Evolutionary conservation across 2,113 vertebrate genomes (phyloP).

Genomic region (Bostrychus sinensis): DNA sequence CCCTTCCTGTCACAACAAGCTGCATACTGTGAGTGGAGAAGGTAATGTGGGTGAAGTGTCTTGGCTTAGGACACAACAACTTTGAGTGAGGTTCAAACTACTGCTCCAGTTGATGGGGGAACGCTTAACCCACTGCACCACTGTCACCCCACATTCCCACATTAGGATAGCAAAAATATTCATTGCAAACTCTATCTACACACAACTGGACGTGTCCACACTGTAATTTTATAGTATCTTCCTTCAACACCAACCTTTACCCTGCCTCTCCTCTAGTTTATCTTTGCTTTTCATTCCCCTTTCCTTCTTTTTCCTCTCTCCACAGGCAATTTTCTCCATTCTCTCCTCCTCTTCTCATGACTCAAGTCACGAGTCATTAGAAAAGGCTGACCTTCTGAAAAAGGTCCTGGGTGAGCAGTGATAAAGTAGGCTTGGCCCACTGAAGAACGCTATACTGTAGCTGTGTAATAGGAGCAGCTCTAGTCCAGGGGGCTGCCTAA

Average conservation of each 20-base stretch:
- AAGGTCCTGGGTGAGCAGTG: constrained; percentile 78
- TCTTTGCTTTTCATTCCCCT: constrained; percentile 49
- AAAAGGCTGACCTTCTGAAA: constrained; percentile 79
- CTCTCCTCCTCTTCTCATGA: constrained; percentile 66
- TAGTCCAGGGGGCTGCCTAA: constrained; percentile 78
- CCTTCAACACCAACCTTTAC: constrained; percentile 28
- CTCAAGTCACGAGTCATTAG: constrained; percentile 80
- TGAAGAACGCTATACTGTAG: constrained; percentile 66
- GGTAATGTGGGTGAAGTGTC: too few species aligned
- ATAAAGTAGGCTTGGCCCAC: constrained; percentile 73
- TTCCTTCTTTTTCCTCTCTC: constrained; percentile 33
- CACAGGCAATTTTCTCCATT: constrained; percentile 66
- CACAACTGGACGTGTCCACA: constrained; percentile 17
- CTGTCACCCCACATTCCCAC: too few species aligned
- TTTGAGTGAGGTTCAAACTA: too few species aligned
- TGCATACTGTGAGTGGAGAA: too few species aligned
- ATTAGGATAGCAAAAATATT: constrained; percentile 18
- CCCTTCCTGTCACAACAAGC: too few species aligned
- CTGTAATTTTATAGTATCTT: constrained; percentile 31
- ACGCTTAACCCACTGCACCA: too few species aligned
- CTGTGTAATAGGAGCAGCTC: constrained; percentile 76
- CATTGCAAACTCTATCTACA: constrained; percentile 15
- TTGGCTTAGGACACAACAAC: too few species aligned
- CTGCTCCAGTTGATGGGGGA: too few species aligned
- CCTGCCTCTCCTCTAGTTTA: constrained; percentile 24